These are phyloP conservation scores for Pterocles gutturalis DNA, from an alignment of 2,113 vertebrate species.

Conservation along the genomic window DNA sequence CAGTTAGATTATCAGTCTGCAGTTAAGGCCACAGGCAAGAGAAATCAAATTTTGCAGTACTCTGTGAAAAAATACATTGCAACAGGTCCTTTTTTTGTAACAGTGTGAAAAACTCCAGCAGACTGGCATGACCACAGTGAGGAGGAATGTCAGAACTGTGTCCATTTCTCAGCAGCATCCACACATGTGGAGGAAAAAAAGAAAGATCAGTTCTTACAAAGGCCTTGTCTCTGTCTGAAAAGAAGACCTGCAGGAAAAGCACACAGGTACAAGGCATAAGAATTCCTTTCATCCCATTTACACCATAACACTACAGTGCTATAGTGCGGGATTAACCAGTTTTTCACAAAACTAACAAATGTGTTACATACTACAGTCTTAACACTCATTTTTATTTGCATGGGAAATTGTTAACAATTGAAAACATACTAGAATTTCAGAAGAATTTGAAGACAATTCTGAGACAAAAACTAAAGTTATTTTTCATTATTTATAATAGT, in stretches of 20 bases:
- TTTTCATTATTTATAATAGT: neutral
- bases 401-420: neutral
- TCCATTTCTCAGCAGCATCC: neutral
- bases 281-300: neutral
- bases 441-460: neutral
- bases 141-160: neutral
- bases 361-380: neutral
- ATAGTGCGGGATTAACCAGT: neutral
- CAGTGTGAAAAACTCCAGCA: neutral
- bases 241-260: neutral
- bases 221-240: neutral
- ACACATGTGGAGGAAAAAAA: neutral
- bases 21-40: neutral
- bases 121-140: neutral
- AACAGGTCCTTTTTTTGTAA: neutral
- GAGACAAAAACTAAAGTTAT: neutral
- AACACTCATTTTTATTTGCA: neutral
- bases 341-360: neutral
- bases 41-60: neutral
- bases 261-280: neutral
- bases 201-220: neutral
- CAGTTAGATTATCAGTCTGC: neutral
- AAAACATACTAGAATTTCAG: neutral
- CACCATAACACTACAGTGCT: neutral
- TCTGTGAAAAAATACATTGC: neutral